phyloP scores from a whole-genome alignment of 2,888 invertebrate species.

The Cosmorhoe ocellata region DNA sequence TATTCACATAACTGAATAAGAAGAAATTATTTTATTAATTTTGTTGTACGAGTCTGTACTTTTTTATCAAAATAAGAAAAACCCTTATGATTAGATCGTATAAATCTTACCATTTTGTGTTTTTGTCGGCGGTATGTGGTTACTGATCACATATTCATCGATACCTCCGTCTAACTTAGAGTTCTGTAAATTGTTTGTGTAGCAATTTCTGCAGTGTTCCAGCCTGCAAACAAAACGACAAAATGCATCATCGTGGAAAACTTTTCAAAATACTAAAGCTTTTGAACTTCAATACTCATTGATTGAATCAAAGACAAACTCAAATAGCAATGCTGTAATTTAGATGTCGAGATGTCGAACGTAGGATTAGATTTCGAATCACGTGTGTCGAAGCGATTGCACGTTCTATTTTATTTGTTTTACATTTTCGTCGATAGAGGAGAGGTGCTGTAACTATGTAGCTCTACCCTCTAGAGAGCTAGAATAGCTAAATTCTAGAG shows the following conservation, averaged over 20 bases:
- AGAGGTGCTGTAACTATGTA: conserved; percentile 9
- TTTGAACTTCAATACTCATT: conserved; percentile 7
- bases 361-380: conserved; percentile 27
- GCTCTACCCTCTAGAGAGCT: too few species aligned
- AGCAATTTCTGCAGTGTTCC: conserved; percentile 88
- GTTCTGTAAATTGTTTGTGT: conserved; percentile 88
- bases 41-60: too few species aligned
- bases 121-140: conserved; percentile 72
- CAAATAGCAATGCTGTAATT: conserved; percentile 25
- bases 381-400: conserved; percentile 24
- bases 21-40: too few species aligned
- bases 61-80: too few species aligned
- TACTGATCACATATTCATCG: conserved; percentile 78
- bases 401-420: conserved; percentile 26
- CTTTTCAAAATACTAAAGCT: conserved; percentile 1
- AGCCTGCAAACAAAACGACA: conserved; percentile 64
- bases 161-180: conserved; percentile 72
- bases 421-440: conserved; percentile 15
- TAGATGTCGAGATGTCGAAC: conserved; percentile 15
- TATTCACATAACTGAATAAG: too few species aligned
- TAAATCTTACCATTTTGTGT: conserved; percentile 67
- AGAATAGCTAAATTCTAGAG: too few species aligned
- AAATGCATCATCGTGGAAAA: conserved; percentile 8
- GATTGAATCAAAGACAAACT: conserved; percentile 23
- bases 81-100: too few species aligned